A percentile compares a stretch with the other conserved stretches of the same genome.
Evolutionary conservation across 2,113 vertebrate species (phyloP).

Genomic region (Alethe diademata): DNA sequence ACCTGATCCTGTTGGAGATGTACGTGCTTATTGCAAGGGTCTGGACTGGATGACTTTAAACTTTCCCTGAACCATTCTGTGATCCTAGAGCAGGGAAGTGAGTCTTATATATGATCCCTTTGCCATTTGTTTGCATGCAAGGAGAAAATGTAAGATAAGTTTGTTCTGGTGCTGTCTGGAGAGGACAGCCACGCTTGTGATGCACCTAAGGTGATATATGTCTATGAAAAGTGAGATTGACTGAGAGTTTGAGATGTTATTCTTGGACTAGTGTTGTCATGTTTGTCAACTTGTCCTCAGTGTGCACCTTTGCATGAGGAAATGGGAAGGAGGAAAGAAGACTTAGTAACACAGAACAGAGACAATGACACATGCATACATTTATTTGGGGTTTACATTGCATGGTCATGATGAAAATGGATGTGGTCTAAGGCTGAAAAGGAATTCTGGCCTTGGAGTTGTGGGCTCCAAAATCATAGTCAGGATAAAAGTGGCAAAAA

Average conservation of each 20-base stretch:
- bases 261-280: accelerated
- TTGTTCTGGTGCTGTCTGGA: not conserved
- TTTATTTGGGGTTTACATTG: not conserved
- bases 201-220: not conserved
- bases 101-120: not conserved
- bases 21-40: not conserved
- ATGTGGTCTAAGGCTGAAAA: not conserved
- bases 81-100: not conserved
- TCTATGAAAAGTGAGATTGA: not conserved
- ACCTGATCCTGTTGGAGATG: not conserved
- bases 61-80: not conserved
- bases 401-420: not conserved
- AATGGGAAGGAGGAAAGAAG: not conserved
- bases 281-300: not conserved
- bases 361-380: not conserved
- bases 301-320: not conserved
- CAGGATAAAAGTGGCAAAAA: not conserved
- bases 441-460: not conserved
- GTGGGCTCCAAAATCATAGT: not conserved
- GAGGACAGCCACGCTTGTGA: not conserved
- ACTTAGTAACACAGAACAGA: not conserved
- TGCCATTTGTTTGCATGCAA: not conserved
- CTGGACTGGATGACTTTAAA: not conserved
- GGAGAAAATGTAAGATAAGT: not conserved
- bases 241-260: not conserved